Evolutionary conservation across 2,797 vertebrate species (phyloP).

Genomic region (Lutjanus argentimaculatus): DNA sequence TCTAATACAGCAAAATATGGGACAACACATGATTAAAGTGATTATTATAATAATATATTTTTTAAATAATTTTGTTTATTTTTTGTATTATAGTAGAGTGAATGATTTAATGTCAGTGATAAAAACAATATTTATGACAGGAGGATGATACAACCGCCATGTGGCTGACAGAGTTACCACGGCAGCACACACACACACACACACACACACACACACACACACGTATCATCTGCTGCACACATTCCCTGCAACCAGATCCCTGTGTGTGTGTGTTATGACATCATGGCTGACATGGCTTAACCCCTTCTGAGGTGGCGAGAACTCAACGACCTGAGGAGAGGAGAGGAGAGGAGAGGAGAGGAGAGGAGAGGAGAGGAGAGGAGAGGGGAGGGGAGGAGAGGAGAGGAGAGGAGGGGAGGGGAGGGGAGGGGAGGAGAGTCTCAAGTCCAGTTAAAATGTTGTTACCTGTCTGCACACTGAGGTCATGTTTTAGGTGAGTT

Average conservation of each 20-base stretch:
- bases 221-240: constrained; percentile 29
- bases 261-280: constrained; percentile 30
- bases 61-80: too few species aligned
- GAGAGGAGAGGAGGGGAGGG: too few species aligned
- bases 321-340: constrained; percentile 40
- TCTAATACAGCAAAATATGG: too few species aligned
- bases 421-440: too few species aligned
- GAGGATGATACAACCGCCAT: neutral
- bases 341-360: neutral
- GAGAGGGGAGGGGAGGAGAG: too few species aligned
- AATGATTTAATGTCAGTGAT: neutral
- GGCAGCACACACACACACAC: constrained; percentile 23
- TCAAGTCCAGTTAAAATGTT: neutral
- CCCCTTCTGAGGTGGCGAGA: constrained; percentile 34
- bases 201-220: constrained; percentile 44
- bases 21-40: too few species aligned
- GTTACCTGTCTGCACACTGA: neutral
- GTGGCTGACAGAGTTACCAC: constrained; percentile 23
- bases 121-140: constrained; percentile 32
- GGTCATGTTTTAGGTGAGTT: neutral
- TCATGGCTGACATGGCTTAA: constrained; percentile 42
- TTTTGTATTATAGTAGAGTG: neutral
- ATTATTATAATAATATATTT: too few species aligned
- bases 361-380: too few species aligned
- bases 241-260: constrained; percentile 44